These are phyloP conservation scores for Papio anubis DNA, from an alignment of 2,113 vertebrate species.

Conservation along the genomic window DNA sequence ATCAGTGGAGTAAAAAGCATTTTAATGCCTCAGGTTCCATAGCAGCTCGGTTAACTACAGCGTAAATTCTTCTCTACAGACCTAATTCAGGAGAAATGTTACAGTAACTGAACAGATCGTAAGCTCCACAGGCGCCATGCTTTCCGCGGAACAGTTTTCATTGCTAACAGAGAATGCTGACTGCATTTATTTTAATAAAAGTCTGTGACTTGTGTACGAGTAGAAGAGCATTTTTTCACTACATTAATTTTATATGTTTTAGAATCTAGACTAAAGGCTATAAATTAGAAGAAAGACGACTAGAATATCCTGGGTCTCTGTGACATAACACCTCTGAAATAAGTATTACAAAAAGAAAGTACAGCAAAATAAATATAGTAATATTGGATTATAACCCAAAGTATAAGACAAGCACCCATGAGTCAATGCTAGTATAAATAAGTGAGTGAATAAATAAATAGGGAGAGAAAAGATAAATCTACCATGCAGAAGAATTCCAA, in stretches of 20 bases:
- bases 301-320: background rate
- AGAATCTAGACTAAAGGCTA: background rate
- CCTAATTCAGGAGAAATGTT: conserved; percentile 16
- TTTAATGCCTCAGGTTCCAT: conserved; percentile 1
- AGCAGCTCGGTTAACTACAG: conserved; percentile 9
- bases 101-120: background rate
- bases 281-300: conserved; percentile 1
- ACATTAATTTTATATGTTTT: conserved; percentile 47
- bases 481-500: background rate
- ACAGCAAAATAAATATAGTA: background rate
- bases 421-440: background rate
- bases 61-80: conserved; percentile 35
- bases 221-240: conserved; percentile 29
- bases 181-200: conserved; percentile 55
- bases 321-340: conserved; percentile 10
- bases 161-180: background rate
- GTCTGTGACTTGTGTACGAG: conserved; percentile 30
- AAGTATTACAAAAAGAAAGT: conserved; percentile 1
- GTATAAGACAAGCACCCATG: background rate
- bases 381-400: background rate
- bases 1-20: conserved; percentile 43
- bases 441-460: background rate
- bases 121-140: background rate
- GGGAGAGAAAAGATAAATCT: background rate
- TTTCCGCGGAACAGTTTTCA: background rate